These are phyloP conservation scores for Artemia sinica DNA, from an alignment of 2,888 invertebrate genomes.

Conservation along the genomic window DNA sequence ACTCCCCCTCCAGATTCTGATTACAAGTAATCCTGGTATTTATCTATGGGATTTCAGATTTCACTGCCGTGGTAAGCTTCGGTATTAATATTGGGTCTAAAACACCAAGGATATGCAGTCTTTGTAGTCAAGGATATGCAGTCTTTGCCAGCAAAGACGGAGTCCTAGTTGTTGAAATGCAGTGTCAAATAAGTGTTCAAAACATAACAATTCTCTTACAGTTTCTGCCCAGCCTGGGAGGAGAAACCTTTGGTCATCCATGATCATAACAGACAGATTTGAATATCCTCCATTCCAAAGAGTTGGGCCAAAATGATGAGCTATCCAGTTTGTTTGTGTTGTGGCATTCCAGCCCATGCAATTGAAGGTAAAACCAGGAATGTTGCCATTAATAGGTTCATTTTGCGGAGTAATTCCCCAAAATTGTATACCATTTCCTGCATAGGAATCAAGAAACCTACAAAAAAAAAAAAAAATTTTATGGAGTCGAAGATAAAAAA, in stretches of 20 bases:
- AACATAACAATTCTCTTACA: conserved; percentile 21
- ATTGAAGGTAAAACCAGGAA: conserved; percentile 35
- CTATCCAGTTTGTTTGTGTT: conserved; percentile 31
- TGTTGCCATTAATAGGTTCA: conserved; percentile 53
- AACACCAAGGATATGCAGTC: too few relatives aligned
- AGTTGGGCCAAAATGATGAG: conserved; percentile 29
- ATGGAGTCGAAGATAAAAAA: neutral
- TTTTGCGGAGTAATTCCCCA: conserved; percentile 80
- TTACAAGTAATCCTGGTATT: too few relatives aligned
- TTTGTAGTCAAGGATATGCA: too few relatives aligned
- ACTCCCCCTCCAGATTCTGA: too few relatives aligned
- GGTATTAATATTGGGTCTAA: too few relatives aligned
- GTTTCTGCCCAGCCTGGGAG: conserved; percentile 27
- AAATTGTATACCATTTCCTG: conserved; percentile 43
- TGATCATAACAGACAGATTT: conserved; percentile 30
- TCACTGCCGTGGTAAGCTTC: too few relatives aligned
- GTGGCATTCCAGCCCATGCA: conserved; percentile 31
- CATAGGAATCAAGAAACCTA: conserved; percentile 60
- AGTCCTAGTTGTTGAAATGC: too few relatives aligned
- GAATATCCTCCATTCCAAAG: conserved; percentile 28
- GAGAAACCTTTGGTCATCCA: conserved; percentile 30
- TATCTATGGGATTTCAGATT: too few relatives aligned
- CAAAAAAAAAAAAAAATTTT: conserved; percentile 22
- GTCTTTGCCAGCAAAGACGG: too few relatives aligned
- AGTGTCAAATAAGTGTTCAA: too few relatives aligned